Conservation (phyloP, 2,113 vertebrate genomes). For the Nicator chloris region DNA sequence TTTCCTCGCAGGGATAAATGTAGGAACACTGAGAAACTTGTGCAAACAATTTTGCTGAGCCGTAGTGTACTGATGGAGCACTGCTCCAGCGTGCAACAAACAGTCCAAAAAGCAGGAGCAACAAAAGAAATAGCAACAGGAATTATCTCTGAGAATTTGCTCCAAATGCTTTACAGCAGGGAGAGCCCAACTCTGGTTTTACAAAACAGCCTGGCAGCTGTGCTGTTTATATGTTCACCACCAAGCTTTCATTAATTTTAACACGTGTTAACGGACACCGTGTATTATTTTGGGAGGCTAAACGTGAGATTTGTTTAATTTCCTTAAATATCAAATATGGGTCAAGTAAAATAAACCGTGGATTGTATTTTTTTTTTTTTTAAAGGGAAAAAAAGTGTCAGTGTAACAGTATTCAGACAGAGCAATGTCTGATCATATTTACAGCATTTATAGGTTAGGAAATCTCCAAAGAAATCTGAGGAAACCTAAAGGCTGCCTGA, state of each 20-base stretch:
- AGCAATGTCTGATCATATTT: slow-evolving; percentile 62
- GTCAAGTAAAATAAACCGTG: slow-evolving; percentile 32
- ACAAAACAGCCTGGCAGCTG: not conserved
- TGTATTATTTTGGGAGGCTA: not conserved
- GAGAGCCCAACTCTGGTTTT: not conserved
- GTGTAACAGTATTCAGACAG: slow-evolving; percentile 33
- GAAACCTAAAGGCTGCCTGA: slow-evolving; percentile 57
- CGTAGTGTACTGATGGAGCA: not conserved
- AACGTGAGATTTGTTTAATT: slow-evolving; percentile 54
- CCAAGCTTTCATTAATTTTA: slow-evolving; percentile 34
- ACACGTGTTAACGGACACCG: not conserved
- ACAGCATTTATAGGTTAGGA: slow-evolving; percentile 55
- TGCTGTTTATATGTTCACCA: slow-evolving; percentile 13
- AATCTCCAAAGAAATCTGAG: slow-evolving; percentile 64
- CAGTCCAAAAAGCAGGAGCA: not conserved
- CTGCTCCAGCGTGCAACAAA: not conserved
- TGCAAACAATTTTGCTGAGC: not conserved
- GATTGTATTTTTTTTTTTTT: not conserved
- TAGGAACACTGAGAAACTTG: not conserved
- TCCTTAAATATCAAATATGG: slow-evolving; percentile 46
- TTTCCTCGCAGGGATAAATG: not conserved
- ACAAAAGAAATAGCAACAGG: not conserved
- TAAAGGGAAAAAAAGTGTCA: not conserved
- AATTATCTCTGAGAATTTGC: not conserved
- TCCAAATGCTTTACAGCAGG: not conserved